Percentiles rank a stretch among this genome's conserved stretches.
Evolutionary conservation across 2,797 vertebrate species (phyloP).

Genomic region (Peromyscus attwateri): DNA sequence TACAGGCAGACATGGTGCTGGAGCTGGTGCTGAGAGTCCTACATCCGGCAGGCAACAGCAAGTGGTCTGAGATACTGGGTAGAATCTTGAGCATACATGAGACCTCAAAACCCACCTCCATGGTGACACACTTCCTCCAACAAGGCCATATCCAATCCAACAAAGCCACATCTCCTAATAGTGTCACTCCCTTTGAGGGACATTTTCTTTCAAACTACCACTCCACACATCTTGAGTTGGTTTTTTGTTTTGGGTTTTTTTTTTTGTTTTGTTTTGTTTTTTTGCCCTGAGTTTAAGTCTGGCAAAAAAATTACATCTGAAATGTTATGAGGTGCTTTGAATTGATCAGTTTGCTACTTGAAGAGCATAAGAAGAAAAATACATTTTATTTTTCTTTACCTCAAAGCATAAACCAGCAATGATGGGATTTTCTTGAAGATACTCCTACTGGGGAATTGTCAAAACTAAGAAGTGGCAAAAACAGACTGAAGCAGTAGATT

Average conservation of each 20-base stretch:
- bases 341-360: background rate
- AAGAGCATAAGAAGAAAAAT: background rate
- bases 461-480: background rate
- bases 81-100: background rate
- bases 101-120: background rate
- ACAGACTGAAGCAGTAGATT: background rate
- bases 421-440: background rate
- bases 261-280: background rate
- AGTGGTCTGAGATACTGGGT: background rate
- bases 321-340: background rate
- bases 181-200: background rate
- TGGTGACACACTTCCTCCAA: background rate
- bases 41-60: background rate
- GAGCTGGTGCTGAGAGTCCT: background rate
- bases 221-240: background rate
- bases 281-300: constrained; percentile 6
- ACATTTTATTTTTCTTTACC: background rate
- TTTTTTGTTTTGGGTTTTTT: background rate
- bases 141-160: background rate
- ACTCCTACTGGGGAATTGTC: background rate
- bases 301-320: background rate
- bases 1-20: background rate
- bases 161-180: background rate
- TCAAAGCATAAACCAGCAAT: background rate
- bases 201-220: background rate